phyloP scores from a whole-genome alignment of 2,888 invertebrate genomes.

The Synergus japonicus region DNA sequence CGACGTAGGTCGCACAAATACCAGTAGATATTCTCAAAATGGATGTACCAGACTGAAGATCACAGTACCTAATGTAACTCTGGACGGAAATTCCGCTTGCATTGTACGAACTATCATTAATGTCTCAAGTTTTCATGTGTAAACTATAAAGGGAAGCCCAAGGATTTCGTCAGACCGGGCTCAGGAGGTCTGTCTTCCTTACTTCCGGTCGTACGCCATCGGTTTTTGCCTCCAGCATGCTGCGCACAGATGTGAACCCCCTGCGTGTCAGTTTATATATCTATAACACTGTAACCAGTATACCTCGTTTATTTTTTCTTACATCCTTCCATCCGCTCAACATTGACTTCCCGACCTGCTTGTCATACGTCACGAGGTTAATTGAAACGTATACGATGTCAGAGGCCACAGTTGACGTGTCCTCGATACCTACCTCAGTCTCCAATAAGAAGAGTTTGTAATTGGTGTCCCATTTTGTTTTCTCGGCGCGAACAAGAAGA shows the following conservation, averaged over 20 bases:
- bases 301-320: conserved; percentile 7
- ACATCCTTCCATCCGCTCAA: conserved; percentile 1
- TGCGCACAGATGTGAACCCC: conserved; percentile 37
- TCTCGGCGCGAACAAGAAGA: neutral
- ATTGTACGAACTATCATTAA: neutral
- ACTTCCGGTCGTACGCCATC: conserved; percentile 41
- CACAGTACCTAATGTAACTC: neutral
- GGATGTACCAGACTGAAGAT: too few relatives aligned
- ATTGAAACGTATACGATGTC: conserved; percentile 25
- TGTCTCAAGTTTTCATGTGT: conserved; percentile 32
- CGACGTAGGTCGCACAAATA: too few relatives aligned
- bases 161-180: conserved; percentile 28
- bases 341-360: conserved; percentile 28
- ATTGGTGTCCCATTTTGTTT: neutral
- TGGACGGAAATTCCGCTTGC: neutral
- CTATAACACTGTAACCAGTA: neutral
- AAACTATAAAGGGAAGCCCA: conserved; percentile 19
- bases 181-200: conserved; percentile 4
- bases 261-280: conserved; percentile 24
- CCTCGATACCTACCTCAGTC: neutral
- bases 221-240: conserved; percentile 19
- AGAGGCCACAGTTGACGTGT: conserved; percentile 2
- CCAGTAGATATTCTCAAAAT: too few relatives aligned
- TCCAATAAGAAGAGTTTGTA: conserved; percentile 22
- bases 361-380: conserved; percentile 29